Base-by-base conservation (phyloP, 1,140 invertebrate species). In the Drosophila nigrodunni region DNA sequence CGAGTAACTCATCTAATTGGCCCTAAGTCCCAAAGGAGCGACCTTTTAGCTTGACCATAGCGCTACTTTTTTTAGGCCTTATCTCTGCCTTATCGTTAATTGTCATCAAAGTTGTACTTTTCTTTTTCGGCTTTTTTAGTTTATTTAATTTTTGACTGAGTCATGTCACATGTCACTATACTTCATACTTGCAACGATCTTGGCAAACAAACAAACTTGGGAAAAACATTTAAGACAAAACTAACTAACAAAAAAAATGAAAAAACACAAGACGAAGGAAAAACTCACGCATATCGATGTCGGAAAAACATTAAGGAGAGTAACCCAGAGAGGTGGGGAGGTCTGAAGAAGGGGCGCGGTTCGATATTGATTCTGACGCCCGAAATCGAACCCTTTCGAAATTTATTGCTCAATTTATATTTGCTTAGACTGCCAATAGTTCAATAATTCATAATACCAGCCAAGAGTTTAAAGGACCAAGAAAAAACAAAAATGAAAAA, bases 331-430 rank as follows among this genome's bases (percentile, higher is more conserved):
- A 9, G 39, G 11, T 21, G 18, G 35, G 1, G 9, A 41, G 35
- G 13, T n/a, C 11, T 50, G 1, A 25, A 50, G 11, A 41, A 41
- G 44, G 58, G 67, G 67, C 57, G 64, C 30, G 64, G 7, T 52
- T 35, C 7, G 7, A 37, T 7, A 7, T 44, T 59, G 39, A 66
- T 66, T 71, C 59, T 11, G 25, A 61, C 71, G 41, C 58, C 39
- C 15, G 15, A 55, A 69, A 25, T 54, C 30, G 37, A 65, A 65
- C 37, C 60, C 60, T 49, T 64, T 47, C 37, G 15, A 59, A 87
- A 88, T 87, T 82, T 80, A 87, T 88, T 88, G 83, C 80, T 87
- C 83, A 88, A 88, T 88, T 88, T 82, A 88, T 88, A 78, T 88
- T 88, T 83, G 80, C 83, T 88, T 88, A 88, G 83, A 88, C 85